Conservation (phyloP, 2,113 vertebrate genomes). For the Gorsachius goisagi region DNA sequence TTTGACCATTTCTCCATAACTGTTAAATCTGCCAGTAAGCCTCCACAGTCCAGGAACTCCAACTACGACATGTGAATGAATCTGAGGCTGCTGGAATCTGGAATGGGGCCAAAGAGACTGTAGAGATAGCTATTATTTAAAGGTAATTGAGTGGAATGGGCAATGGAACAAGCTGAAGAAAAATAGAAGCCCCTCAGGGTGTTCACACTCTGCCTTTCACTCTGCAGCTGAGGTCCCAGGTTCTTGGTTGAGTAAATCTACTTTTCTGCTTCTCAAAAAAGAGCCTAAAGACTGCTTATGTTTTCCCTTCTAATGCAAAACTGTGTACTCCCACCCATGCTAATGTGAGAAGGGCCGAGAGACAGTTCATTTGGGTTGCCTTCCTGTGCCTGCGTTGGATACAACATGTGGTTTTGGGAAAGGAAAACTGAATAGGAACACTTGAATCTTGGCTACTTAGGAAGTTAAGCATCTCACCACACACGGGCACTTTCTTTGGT, state of each 20-base stretch:
- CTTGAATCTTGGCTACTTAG: neutral
- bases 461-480: neutral
- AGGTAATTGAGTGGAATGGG: conserved; percentile 48
- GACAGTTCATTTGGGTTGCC: accelerated
- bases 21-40: conserved; percentile 7
- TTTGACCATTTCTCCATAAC: neutral
- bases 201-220: neutral
- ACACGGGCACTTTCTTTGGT: neutral
- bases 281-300: neutral
- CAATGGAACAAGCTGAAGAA: conserved; percentile 5
- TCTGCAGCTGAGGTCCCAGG: neutral
- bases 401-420: neutral
- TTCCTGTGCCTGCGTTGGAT: neutral
- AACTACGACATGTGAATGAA: neutral
- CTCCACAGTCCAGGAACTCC: neutral
- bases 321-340: neutral
- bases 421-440: neutral
- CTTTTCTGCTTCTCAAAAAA: neutral
- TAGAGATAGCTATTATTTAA: conserved; percentile 35
- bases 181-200: conserved; percentile 11
- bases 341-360: neutral
- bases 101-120: neutral
- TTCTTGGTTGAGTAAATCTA: conserved; percentile 13
- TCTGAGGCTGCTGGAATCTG: neutral
- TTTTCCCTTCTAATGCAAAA: neutral